A percentile compares a stretch with the other conserved stretches of the same genome.
phyloP scores from a whole-genome alignment of 2,797 vertebrate genomes.

The Falco peregrinus region DNA sequence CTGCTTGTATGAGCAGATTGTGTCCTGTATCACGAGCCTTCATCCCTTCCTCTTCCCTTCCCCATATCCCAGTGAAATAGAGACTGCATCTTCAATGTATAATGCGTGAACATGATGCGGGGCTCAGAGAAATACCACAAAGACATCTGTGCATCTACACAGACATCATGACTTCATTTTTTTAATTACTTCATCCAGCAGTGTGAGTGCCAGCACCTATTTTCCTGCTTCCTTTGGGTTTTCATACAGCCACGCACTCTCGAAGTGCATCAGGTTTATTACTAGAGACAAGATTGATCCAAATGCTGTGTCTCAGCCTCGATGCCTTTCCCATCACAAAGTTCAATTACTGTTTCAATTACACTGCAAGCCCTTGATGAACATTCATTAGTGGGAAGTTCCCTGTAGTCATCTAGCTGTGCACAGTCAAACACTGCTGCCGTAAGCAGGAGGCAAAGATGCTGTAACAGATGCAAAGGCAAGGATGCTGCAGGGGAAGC shows the following conservation, averaged over 20 bases:
- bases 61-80: not conserved
- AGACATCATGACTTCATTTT: not conserved
- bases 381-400: conserved; percentile 4
- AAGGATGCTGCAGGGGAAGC: not conserved
- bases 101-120: fast-evolving
- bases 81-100: not conserved
- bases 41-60: not conserved
- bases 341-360: conserved; percentile 52
- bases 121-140: not conserved
- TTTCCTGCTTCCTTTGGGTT: not conserved
- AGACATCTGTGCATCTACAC: not conserved
- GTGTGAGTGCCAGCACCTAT: not conserved
- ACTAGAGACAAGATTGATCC: not conserved
- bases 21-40: not conserved
- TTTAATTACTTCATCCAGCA: not conserved
- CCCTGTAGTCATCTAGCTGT: conserved; percentile 2
- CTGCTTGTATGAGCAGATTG: not conserved
- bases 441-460: conserved; percentile 14
- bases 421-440: not conserved
- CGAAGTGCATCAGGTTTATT: not conserved
- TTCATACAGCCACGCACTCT: not conserved
- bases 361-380: conserved; percentile 10
- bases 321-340: not conserved
- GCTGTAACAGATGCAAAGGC: not conserved
- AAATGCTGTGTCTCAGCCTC: not conserved